phyloP scores from a whole-genome alignment of 2,797 vertebrate genomes.

The Ctenochaetus hawaiiensis region DNA sequence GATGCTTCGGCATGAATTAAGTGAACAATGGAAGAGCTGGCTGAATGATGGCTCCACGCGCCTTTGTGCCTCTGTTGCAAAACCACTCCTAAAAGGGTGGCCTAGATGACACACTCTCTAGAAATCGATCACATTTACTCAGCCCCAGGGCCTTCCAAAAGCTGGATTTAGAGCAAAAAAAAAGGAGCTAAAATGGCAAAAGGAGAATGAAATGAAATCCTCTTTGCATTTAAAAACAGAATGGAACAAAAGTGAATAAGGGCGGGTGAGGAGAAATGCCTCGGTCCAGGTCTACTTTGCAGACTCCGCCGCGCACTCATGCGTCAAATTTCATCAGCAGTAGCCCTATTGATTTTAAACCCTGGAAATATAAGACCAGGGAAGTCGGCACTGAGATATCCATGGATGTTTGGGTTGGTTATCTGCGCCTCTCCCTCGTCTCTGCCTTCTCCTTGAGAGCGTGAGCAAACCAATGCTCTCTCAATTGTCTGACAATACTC shows the following conservation, averaged over 20 bases:
- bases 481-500: slow-evolving; percentile 72
- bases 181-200: slow-evolving; percentile 69
- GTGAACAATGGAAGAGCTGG: slow-evolving; percentile 79
- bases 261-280: slow-evolving; percentile 60
- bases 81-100: slow-evolving; percentile 83
- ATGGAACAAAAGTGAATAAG: slow-evolving; percentile 74
- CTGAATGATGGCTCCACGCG: slow-evolving; percentile 84
- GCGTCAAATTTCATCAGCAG: slow-evolving; percentile 85
- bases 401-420: slow-evolving; percentile 75
- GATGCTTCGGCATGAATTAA: slow-evolving; percentile 87
- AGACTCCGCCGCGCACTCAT: slow-evolving; percentile 75
- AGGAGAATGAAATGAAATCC: slow-evolving; percentile 81
- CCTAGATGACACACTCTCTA: slow-evolving; percentile 82
- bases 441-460: slow-evolving; percentile 62
- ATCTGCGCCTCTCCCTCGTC: slow-evolving; percentile 58
- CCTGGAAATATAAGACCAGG: slow-evolving; percentile 81
- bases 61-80: slow-evolving; percentile 84
- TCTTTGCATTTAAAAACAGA: slow-evolving; percentile 82
- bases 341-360: slow-evolving; percentile 83
- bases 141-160: slow-evolving; percentile 78
- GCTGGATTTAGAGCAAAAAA: slow-evolving; percentile 72
- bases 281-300: slow-evolving; percentile 61
- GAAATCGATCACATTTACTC: slow-evolving; percentile 87
- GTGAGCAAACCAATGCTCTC: slow-evolving; percentile 66
- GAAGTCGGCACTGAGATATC: slow-evolving; percentile 72